Conservation (phyloP, 2,113 vertebrate genomes). For the Poecile atricapillus region DNA sequence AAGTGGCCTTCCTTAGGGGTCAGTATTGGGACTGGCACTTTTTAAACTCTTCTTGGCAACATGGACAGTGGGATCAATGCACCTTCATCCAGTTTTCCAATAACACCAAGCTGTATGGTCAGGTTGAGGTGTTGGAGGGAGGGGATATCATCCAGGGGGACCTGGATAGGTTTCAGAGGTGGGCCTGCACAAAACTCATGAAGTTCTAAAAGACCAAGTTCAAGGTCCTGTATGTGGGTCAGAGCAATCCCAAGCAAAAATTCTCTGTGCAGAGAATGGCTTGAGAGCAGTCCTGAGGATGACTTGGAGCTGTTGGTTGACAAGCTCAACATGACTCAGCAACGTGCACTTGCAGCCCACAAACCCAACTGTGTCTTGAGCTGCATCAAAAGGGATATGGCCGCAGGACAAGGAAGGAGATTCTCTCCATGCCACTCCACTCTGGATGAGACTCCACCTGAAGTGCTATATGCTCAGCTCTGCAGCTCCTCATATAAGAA, state of each 20-base stretch:
- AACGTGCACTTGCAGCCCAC: not conserved
- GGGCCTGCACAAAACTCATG: not conserved
- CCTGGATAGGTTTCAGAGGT: not conserved
- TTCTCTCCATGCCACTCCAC: rapidly evolving
- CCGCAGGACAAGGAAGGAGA: not conserved
- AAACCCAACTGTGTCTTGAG: not conserved
- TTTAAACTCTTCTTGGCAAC: not conserved
- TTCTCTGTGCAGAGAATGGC: not conserved
- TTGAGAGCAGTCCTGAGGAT: not conserved
- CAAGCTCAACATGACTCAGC: not conserved
- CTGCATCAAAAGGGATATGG: not conserved
- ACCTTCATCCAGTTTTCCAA: not conserved
- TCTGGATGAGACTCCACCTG: not conserved
- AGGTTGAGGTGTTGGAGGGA: not conserved
- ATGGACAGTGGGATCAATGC: not conserved
- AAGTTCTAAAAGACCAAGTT: not conserved
- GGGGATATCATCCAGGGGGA: not conserved
- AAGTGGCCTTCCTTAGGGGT: not conserved
- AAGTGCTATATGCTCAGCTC: not conserved
- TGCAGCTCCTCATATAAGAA: not conserved
- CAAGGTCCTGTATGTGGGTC: not conserved
- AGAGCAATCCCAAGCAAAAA: not conserved
- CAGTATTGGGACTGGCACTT: rapidly evolving
- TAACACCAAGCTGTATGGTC: not conserved
- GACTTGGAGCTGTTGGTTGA: not conserved